These are phyloP conservation scores for Scolopax bukidnonensis DNA, from an alignment of 2,797 vertebrate genomes.

Conservation along the genomic window DNA sequence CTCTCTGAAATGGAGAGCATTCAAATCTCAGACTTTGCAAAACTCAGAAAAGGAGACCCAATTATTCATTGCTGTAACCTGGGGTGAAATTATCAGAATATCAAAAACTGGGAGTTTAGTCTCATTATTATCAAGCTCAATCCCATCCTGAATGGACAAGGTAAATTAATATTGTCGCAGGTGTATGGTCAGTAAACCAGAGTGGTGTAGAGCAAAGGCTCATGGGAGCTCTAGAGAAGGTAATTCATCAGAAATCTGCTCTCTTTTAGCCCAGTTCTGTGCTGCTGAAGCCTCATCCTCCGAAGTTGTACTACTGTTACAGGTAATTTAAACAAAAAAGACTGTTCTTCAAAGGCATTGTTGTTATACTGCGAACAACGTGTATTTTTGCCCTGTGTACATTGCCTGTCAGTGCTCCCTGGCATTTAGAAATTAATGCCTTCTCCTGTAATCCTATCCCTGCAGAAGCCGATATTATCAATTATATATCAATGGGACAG, in stretches of 20 bases:
- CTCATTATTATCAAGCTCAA: background rate
- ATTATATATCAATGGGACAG: background rate
- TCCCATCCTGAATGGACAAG: background rate
- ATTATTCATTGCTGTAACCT: background rate
- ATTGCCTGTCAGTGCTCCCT: background rate
- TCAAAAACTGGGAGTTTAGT: background rate
- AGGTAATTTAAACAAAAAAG: constrained; percentile 28
- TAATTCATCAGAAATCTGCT: background rate
- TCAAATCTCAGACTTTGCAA: background rate
- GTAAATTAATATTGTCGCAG: background rate
- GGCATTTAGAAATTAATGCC: background rate
- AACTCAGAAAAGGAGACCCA: background rate
- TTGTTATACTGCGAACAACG: background rate
- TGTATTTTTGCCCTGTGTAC: background rate
- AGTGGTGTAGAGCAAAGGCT: background rate
- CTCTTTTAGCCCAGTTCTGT: background rate
- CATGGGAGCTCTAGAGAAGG: background rate
- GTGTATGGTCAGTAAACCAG: background rate
- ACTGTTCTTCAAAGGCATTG: background rate
- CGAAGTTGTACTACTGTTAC: background rate
- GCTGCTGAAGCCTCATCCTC: background rate
- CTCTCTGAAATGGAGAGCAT: background rate
- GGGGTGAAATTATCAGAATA: background rate
- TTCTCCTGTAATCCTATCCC: background rate
- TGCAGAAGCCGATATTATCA: background rate